Evolutionary conservation across 1,140 invertebrate species (phyloP), one percentile per base, ranked within the genome.

Genomic region (Sesamia nonagrioides): DNA sequence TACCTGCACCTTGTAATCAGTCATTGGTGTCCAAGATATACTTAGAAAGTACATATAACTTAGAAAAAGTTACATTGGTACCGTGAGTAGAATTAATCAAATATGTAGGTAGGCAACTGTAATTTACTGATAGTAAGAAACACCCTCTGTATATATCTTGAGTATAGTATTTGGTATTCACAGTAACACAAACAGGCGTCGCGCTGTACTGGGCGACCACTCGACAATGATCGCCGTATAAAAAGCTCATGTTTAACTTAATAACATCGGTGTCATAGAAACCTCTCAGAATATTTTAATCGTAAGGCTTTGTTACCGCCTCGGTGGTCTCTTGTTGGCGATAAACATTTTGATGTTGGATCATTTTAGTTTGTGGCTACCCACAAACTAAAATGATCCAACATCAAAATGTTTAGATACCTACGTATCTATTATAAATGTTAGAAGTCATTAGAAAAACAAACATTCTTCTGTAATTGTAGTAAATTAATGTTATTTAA

Each of bases 221-320:
- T 84, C 78, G 68, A 83, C 82, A 84, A 82, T 77, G 78, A 88
- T 85, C 79, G 69, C 79, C 81, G 86, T 69, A 86, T 88, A 50
- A 87, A 86, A 84, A 86, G 37, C 37, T 75, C 79, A 69, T 87
- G 85, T 89, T 89, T 88, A 84, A 86, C 83, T 79, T 87, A 86
- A 88, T 85, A 90, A 90, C 84, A 88, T 40, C 78, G 77, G 74
- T 82, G 84, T 84, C 83, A 88, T 86, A 85, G 83, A 89, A 75
- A 85, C 81, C 74, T 81, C 68, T 79, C 45, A 77, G 52, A 45
- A 79, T 79, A 79, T 79, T 79, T 75, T 75, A 71, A 76, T 17
- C 56, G 56, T n/a, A 37, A 35, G 7, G 45, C 35, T 79, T 78
- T 84, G 73, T 82, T 27, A 50, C 13, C 80, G 77, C 78, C 84